Conservation (phyloP, 2,888 invertebrate genomes). For the Leptura quadrifasciata region DNA sequence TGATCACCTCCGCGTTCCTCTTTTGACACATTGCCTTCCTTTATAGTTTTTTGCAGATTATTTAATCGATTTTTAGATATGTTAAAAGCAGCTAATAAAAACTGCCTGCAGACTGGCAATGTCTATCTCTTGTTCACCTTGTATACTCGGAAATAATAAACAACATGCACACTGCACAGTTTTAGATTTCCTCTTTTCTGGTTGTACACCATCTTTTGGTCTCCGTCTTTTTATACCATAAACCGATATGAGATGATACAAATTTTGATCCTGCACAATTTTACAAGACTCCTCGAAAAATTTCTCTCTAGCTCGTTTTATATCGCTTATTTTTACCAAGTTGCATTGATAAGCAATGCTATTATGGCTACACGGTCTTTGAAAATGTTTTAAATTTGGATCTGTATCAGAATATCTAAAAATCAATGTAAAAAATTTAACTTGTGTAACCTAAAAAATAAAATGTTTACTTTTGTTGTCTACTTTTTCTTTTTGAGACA, state of each 20-base stretch:
- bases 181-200: slow-evolving; percentile 5
- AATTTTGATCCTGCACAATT: slow-evolving; percentile 1
- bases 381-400: not conserved
- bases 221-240: not conserved
- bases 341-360: not conserved
- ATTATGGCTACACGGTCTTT: not conserved
- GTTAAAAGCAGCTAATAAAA: not conserved
- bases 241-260: slow-evolving; percentile 4
- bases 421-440: too few species aligned
- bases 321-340: not conserved
- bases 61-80: slow-evolving; percentile 6
- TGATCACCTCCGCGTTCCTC: not conserved
- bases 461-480: not conserved
- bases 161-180: not conserved
- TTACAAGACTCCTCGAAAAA: not conserved
- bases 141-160: slow-evolving; percentile 13
- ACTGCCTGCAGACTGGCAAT: not conserved
- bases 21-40: not conserved
- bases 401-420: too few species aligned
- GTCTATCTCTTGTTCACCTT: not conserved
- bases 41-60: too few species aligned
- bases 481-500: not conserved
- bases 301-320: not conserved
- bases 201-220: not conserved
- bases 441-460: not conserved